phyloP scores from a whole-genome alignment of 2,797 vertebrate genomes.

The Selene dorsalis region DNA sequence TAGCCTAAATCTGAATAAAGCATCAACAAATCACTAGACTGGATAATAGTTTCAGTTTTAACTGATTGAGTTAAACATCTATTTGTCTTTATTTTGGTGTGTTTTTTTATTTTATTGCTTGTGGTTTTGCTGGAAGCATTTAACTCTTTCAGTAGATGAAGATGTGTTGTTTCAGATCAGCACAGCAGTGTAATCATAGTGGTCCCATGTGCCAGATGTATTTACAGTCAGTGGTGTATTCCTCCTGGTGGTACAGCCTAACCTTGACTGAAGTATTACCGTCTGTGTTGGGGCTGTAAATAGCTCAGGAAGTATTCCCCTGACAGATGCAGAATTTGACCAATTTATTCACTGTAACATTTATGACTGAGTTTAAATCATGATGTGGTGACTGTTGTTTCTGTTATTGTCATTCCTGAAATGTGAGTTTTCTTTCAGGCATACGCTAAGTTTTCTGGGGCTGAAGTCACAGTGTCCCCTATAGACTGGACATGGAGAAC shows the following conservation, averaged over 20 bases:
- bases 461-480: constrained; percentile 87
- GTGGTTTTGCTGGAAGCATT: constrained; percentile 9
- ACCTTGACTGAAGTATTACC: neutral
- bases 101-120: neutral
- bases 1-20: neutral
- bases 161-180: neutral
- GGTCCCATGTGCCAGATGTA: neutral
- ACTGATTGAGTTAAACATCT: neutral
- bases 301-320: neutral
- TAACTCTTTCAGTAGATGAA: constrained; percentile 1
- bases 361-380: neutral
- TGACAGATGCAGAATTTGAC: neutral
- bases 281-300: neutral
- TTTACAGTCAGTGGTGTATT: neutral
- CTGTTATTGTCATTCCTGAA: constrained; percentile 10
- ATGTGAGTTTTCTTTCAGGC: constrained; percentile 83
- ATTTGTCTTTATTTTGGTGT: neutral
- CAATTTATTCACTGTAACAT: neutral
- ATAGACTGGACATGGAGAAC: constrained; percentile 93
- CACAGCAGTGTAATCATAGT: neutral
- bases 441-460: constrained; percentile 93
- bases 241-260: neutral
- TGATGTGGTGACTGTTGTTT: neutral
- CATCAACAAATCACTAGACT: neutral
- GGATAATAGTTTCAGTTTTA: neutral